phyloP scores from a whole-genome alignment of 2,797 vertebrate species.

The Anomalospiza imberbis region DNA sequence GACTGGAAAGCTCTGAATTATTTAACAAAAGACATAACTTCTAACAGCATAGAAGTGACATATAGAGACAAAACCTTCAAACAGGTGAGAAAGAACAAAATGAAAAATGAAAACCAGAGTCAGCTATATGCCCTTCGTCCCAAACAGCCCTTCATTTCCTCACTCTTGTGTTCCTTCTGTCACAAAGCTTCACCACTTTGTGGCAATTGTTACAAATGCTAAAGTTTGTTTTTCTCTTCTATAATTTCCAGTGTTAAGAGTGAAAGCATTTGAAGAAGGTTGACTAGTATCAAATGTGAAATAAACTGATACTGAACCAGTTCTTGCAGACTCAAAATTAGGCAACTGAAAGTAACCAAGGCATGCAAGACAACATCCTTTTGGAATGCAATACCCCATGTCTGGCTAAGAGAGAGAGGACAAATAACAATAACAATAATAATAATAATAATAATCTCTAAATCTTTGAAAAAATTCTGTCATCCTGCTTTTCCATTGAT shows the following conservation, averaged over 20 bases:
- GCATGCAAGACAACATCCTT: background rate
- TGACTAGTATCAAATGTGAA: background rate
- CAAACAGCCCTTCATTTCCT: conserved; percentile 21
- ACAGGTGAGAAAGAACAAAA: conserved; percentile 56
- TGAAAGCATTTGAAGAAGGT: background rate
- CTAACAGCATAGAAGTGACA: conserved; percentile 74
- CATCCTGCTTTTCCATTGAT: background rate
- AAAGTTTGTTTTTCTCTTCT: background rate
- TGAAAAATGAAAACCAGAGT: conserved; percentile 44
- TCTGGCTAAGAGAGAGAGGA: background rate
- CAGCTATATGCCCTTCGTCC: conserved; percentile 24
- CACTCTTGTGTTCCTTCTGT: background rate
- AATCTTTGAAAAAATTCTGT: background rate
- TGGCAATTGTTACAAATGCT: background rate
- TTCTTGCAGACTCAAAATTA: background rate
- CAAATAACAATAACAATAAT: too few relatives aligned
- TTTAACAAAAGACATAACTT: conserved; percentile 82
- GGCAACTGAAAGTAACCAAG: background rate
- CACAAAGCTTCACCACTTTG: background rate
- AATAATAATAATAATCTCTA: too few relatives aligned
- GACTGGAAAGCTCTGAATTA: conserved; percentile 75
- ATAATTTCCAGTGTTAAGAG: background rate
- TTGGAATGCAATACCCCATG: background rate
- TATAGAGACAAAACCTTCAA: conserved; percentile 64
- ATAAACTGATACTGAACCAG: background rate